These are phyloP conservation scores for Nephrotoma guestfalica DNA, from an alignment of 2,888 invertebrate species.

Conservation along the genomic window DNA sequence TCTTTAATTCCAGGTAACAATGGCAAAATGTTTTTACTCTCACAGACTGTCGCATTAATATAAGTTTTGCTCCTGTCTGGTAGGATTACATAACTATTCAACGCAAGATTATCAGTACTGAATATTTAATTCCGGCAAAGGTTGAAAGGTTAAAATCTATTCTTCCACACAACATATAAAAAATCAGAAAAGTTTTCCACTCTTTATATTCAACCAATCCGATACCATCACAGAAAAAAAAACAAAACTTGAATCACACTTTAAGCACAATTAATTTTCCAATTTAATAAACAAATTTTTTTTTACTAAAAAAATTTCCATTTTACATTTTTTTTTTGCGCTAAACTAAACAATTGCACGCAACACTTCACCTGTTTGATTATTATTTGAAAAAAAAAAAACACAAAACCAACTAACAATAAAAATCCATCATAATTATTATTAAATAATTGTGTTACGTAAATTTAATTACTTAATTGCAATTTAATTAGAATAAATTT, in stretches of 20 bases:
- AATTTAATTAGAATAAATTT: not conserved
- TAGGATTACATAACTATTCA: too few relatives aligned
- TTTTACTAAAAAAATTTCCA: not conserved
- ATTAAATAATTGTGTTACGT: not conserved
- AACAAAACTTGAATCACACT: not conserved
- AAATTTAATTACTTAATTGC: not conserved
- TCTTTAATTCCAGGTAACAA: too few relatives aligned
- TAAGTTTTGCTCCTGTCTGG: too few relatives aligned
- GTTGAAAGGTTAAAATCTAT: not conserved
- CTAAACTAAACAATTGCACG: not conserved
- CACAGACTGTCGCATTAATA: too few relatives aligned
- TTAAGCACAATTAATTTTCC: not conserved
- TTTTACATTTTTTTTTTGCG: not conserved
- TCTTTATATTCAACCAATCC: not conserved
- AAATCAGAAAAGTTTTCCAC: not conserved
- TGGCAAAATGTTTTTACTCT: too few relatives aligned
- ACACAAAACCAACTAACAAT: not conserved
- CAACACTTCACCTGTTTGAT: not conserved
- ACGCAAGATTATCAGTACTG: not conserved
- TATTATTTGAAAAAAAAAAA: not conserved
- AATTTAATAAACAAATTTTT: not conserved
- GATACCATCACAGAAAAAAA: not conserved
- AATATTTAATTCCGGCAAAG: not conserved
- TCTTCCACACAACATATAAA: not conserved
- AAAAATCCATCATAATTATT: not conserved